phyloP scores from a whole-genome alignment of 2,888 invertebrate genomes.

The Mongoloraphidia duomilia region DNA sequence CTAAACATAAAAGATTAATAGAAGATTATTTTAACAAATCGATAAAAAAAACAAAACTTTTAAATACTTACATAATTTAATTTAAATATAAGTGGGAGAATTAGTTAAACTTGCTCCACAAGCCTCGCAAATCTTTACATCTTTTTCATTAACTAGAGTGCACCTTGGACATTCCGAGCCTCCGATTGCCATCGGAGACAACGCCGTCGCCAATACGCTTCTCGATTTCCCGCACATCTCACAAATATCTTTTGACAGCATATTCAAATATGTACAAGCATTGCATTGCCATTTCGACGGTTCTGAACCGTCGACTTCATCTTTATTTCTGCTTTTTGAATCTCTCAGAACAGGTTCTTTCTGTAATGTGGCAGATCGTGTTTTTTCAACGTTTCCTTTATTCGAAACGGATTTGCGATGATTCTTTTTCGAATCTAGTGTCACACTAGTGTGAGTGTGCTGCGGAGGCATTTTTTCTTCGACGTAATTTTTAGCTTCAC shows the following conservation, averaged over 20 bases:
- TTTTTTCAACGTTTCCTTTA: slow-evolving; percentile 6
- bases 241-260: slow-evolving; percentile 39
- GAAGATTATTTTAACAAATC: too few species aligned
- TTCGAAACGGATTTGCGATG: background rate
- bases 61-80: slow-evolving; percentile 8
- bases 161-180: slow-evolving; percentile 62
- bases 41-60: slow-evolving; percentile 4
- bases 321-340: slow-evolving; percentile 7
- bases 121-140: slow-evolving; percentile 48
- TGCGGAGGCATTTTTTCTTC: slow-evolving; percentile 6
- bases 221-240: slow-evolving; percentile 60
- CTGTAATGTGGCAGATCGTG: slow-evolving; percentile 1
- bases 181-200: slow-evolving; percentile 53
- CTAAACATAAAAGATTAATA: too few species aligned
- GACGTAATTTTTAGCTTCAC: background rate
- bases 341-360: slow-evolving; percentile 12
- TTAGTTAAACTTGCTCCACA: slow-evolving; percentile 52
- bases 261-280: slow-evolving; percentile 57
- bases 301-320: slow-evolving; percentile 3
- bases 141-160: slow-evolving; percentile 58
- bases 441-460: slow-evolving; percentile 22
- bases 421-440: slow-evolving; percentile 13
- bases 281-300: slow-evolving; percentile 49
- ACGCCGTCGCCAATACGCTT: slow-evolving; percentile 32
- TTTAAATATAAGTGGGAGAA: slow-evolving; percentile 61